Conservation (phyloP, 2,888 invertebrate species). For the Catocala nupta region DNA sequence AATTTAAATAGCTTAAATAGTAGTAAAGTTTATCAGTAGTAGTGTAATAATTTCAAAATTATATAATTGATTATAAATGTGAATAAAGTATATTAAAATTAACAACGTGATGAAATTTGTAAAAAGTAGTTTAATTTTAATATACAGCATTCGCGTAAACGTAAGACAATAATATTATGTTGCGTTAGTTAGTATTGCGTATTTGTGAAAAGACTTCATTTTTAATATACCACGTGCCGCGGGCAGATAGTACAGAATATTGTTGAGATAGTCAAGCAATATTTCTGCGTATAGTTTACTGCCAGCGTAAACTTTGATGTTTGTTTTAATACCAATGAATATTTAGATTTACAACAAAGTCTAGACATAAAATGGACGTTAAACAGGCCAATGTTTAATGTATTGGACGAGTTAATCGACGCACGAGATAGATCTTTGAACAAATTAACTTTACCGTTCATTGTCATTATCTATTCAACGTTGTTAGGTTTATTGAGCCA, state of each 20-base stretch:
- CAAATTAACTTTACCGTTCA: background rate
- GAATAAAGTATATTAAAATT: too few species aligned
- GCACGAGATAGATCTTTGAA: slow-evolving; percentile 10
- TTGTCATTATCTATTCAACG: background rate
- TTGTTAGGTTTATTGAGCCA: too few species aligned
- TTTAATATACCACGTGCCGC: background rate
- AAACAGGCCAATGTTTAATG: slow-evolving; percentile 18
- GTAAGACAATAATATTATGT: too few species aligned
- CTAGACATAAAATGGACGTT: slow-evolving; percentile 29
- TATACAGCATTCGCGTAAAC: too few species aligned
- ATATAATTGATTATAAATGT: too few species aligned
- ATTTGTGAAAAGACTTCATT: too few species aligned
- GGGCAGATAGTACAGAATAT: slow-evolving; percentile 5
- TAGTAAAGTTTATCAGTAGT: too few species aligned
- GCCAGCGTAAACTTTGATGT: slow-evolving; percentile 43
- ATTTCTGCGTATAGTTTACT: slow-evolving; percentile 31
- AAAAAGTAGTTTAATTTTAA: too few species aligned
- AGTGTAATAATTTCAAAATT: too few species aligned
- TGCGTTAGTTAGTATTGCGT: too few species aligned
- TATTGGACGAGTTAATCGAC: slow-evolving; percentile 9
- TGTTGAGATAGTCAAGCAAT: slow-evolving; percentile 13
- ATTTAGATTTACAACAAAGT: slow-evolving; percentile 35
- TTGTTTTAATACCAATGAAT: slow-evolving; percentile 46
- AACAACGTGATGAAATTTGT: too few species aligned
- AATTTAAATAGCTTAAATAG: too few species aligned